A percentile compares a stretch with the other conserved stretches of the same genome.
Conservation (phyloP, 2,888 invertebrate species). For the Eristalinus aeneus region DNA sequence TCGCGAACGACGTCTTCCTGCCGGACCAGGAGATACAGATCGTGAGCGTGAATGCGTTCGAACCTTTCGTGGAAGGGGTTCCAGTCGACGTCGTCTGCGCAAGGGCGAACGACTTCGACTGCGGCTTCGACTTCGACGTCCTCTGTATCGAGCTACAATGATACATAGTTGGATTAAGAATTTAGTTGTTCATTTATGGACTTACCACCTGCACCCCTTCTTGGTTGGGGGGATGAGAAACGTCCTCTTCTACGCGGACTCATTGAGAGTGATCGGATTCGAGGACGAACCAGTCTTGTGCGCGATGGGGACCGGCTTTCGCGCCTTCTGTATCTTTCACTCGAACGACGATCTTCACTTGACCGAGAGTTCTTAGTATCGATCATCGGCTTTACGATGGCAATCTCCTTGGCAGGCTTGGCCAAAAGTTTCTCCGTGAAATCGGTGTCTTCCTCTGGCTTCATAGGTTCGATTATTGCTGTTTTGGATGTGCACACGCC, state of each 20-base stretch:
- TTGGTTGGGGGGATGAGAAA: conserved; percentile 67
- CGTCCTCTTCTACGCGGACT: conserved; percentile 73
- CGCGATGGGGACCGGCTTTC: conserved; percentile 73
- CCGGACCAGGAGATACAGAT: conserved; percentile 67
- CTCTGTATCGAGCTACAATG: conserved; percentile 47
- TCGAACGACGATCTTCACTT: conserved; percentile 49
- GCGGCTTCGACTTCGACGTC: conserved; percentile 74
- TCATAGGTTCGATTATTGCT: conserved; percentile 56
- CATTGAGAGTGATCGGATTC: conserved; percentile 73
- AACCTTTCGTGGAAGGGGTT: conserved; percentile 44
- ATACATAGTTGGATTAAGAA: not conserved
- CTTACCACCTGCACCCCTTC: conserved; percentile 45
- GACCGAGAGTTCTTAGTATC: conserved; percentile 74
- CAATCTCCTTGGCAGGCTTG: conserved; percentile 77
- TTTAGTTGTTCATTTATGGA: not conserved
- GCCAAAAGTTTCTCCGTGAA: conserved; percentile 74
- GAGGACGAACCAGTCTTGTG: conserved; percentile 72
- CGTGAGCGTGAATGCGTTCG: conserved; percentile 71
- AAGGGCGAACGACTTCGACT: conserved; percentile 75
- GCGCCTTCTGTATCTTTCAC: conserved; percentile 58
- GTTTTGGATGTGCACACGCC: conserved; percentile 73
- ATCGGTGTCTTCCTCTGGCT: conserved; percentile 73
- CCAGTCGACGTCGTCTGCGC: conserved; percentile 72
- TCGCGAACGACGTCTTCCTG: conserved; percentile 57
- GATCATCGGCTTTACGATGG: conserved; percentile 79